phyloP scores from a whole-genome alignment of 2,113 vertebrate species.

The Myotis yumanensis region DNA sequence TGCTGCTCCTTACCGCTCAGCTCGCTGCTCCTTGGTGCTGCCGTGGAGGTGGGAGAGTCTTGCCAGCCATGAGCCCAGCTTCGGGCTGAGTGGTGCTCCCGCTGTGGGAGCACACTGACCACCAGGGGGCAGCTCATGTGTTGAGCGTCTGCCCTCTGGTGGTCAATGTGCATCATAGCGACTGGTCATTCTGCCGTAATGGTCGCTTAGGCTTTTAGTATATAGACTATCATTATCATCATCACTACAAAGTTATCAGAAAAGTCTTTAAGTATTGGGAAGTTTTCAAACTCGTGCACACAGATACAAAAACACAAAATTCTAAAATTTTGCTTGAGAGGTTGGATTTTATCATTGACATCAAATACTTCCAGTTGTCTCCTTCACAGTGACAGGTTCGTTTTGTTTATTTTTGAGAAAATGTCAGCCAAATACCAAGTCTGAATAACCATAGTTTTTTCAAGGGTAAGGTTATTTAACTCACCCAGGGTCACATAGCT shows the following conservation, averaged over 20 bases:
- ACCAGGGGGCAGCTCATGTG: no score
- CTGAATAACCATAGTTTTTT: slow-evolving; percentile 5
- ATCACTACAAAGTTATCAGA: background rate
- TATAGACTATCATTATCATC: background rate
- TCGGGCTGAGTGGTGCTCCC: no score
- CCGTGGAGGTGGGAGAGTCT: no score
- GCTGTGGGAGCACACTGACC: no score
- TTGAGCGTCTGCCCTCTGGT: no score
- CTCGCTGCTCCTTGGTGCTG: no score
- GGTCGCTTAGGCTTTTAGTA: no score
- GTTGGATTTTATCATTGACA: background rate
- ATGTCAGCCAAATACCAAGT: background rate
- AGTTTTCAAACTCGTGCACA: background rate
- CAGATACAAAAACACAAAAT: background rate
- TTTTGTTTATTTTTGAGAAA: slow-evolving; percentile 49
- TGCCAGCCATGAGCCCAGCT: no score
- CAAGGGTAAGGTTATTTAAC: background rate
- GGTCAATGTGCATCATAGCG: no score
- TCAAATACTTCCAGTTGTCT: slow-evolving; percentile 4
- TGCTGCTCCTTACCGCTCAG: no score
- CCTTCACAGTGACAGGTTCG: background rate
- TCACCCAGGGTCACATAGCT: background rate
- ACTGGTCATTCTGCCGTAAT: no score
- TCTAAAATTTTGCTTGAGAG: slow-evolving; percentile 50
- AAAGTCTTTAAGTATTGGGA: background rate